Percentiles rank a stretch among this genome's conserved stretches.
phyloP scores from a whole-genome alignment of 2,113 vertebrate species.

The Butorides virescens region DNA sequence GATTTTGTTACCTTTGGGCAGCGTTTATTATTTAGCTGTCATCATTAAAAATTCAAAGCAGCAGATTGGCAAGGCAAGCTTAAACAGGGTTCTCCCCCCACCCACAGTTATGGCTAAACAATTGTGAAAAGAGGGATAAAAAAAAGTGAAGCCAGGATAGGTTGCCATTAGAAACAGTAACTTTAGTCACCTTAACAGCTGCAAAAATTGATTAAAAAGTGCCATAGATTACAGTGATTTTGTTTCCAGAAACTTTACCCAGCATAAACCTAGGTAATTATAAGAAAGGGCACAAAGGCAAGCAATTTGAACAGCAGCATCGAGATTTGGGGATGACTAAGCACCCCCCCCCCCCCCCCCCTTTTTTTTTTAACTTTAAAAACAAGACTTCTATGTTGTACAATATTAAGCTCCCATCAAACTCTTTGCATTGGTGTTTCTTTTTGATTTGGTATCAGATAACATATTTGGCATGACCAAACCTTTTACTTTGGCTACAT shows the following conservation, averaged over 20 bases:
- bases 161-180: background rate
- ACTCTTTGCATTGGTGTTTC: background rate
- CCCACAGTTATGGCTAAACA: background rate
- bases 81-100: background rate
- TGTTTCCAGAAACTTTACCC: background rate
- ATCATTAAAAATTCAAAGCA: constrained; percentile 60
- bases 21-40: constrained; percentile 41
- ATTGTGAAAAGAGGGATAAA: background rate
- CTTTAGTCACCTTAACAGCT: background rate
- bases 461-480: background rate
- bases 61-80: background rate
- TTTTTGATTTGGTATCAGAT: background rate
- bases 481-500: background rate
- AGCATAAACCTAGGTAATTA: background rate
- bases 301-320: background rate
- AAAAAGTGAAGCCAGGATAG: background rate
- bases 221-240: background rate
- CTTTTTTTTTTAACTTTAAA: background rate
- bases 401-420: background rate
- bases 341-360: background rate
- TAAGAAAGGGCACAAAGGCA: background rate
- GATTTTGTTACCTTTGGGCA: constrained; percentile 26
- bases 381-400: background rate
- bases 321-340: background rate
- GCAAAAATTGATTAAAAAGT: background rate